Conservation (phyloP, 1,140 invertebrate genomes). For the Zaprionus lachaisei region DNA sequence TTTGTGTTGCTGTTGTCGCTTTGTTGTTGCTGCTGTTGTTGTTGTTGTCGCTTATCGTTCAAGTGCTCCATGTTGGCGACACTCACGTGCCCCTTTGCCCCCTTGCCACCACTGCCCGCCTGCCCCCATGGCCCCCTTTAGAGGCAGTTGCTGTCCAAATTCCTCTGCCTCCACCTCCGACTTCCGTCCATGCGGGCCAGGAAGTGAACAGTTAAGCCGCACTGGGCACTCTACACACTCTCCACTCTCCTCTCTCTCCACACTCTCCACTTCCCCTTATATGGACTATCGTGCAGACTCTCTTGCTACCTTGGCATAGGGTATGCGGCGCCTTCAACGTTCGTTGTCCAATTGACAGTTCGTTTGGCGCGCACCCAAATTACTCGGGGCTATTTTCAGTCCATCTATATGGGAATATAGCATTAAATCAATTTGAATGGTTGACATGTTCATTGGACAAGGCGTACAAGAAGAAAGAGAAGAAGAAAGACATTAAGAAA, state of each 20-base stretch:
- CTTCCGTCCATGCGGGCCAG: constrained; percentile 80
- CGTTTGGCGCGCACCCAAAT: constrained; percentile 10
- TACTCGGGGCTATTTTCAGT: neutral
- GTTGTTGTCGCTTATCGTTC: constrained; percentile 74
- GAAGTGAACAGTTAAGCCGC: constrained; percentile 76
- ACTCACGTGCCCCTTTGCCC: constrained; percentile 40
- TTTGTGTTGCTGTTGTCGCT: constrained; percentile 25
- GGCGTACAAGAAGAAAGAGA: neutral
- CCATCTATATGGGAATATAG: neutral
- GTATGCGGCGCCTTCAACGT: constrained; percentile 10
- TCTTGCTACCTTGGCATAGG: neutral
- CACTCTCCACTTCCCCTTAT: constrained; percentile 18
- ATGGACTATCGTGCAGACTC: constrained; percentile 29
- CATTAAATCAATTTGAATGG: constrained; percentile 18
- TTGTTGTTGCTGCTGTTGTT: constrained; percentile 37
- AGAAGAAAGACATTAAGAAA: neutral
- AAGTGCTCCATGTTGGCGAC: constrained; percentile 52
- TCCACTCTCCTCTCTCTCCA: neutral
- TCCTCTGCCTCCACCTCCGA: constrained; percentile 22
- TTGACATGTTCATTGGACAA: constrained; percentile 6
- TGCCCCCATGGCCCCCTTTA: constrained; percentile 24
- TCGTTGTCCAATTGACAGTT: constrained; percentile 17
- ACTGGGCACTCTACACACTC: neutral
- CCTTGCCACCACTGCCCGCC: constrained; percentile 17
- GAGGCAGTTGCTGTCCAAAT: constrained; percentile 29